Evolutionary conservation across 2,797 vertebrate species (phyloP), one percentile per base, ranked within the genome.

Genomic region (Fratercula arctica): DNA sequence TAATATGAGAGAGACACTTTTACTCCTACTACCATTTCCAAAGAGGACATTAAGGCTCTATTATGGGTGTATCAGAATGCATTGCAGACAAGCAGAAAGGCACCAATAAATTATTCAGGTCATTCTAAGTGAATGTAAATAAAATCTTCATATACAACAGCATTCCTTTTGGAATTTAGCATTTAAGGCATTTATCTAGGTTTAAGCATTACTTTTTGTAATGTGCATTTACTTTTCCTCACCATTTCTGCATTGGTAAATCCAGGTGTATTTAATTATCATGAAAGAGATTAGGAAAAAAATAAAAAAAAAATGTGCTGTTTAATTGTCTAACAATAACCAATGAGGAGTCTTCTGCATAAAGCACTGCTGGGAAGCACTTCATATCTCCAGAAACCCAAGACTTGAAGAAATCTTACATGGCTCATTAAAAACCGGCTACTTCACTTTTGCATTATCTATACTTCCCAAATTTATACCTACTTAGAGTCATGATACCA

Each of bases 31-130:
- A 29, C 56, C 60, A 89, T 77, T 94, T 92, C 82, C 69, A 96
- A 4, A 3, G 25, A 86, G 54, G 46, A 75, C 89, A 93, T 83
- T 95, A 92, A 94, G 54, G 43, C 56, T 94, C 95, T 95, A 95
- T 91, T 93, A 69, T 1, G 31, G 29, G 13, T 76, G 23, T 78
- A 86, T 64, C 82, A 61, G 61, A 89, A 94, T 86, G 45, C 85
- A 92, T 24, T 88, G 54, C 76, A 78, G 79, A 93, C 41, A 85
- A 76, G 76, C 33, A 89, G 73, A 92, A 94, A 95, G 23, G 25
- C 23, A 66, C 3, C 43, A 73, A 85, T 95, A 91, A 91, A 96
- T 96, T 93, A 93, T 94, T 81, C 63, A 90, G 73, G 39, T 69
- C 17, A 69, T 91, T 93, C 57, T 86, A 95, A 94, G 41, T 45